These are phyloP conservation scores for Okamejei kenojei DNA, from an alignment of 2,797 vertebrate species.

Conservation along the genomic window DNA sequence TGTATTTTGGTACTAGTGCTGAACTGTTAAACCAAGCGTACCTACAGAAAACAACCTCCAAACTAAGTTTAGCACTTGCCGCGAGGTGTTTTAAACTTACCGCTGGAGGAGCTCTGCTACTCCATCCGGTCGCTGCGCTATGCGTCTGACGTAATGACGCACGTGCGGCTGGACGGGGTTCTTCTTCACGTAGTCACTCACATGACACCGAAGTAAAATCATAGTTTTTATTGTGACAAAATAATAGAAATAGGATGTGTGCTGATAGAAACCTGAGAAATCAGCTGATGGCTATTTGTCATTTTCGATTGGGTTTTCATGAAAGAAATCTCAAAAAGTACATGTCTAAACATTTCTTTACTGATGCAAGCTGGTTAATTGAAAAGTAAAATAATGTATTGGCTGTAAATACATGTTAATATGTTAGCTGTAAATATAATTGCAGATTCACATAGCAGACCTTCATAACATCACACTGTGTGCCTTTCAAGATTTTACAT, in stretches of 20 bases:
- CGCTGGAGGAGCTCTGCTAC: too few species aligned
- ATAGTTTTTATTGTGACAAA: neutral
- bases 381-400: neutral
- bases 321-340: neutral
- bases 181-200: too few species aligned
- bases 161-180: too few species aligned
- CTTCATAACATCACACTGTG: neutral
- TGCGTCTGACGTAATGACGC: too few species aligned
- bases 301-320: neutral
- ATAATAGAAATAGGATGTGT: neutral
- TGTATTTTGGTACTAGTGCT: too few species aligned
- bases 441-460: neutral
- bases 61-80: too few species aligned
- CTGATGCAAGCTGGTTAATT: neutral
- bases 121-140: too few species aligned
- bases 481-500: neutral
- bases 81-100: too few species aligned
- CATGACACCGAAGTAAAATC: too few species aligned
- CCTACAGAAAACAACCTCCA: too few species aligned
- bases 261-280: neutral
- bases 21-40: too few species aligned
- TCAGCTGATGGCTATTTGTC: neutral
- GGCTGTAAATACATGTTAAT: neutral
- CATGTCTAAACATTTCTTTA: neutral
- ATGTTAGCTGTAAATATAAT: neutral